Conservation (phyloP, 1,140 invertebrate genomes). For the Stenopsyche tienmushanensis region DNA sequence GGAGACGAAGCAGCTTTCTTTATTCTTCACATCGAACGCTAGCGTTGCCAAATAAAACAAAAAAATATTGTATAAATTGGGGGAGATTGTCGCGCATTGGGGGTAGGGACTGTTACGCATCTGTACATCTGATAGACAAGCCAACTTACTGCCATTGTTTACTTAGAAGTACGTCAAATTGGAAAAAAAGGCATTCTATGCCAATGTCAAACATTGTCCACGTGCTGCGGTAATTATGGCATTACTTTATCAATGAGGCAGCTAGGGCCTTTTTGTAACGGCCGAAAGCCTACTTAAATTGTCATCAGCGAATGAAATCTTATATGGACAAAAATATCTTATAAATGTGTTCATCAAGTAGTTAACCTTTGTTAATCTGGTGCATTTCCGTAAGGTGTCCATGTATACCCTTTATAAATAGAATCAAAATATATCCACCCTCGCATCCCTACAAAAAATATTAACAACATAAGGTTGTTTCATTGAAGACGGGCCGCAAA, state of each 20-base stretch:
- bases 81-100: slow-evolving; percentile 11
- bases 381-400: slow-evolving; percentile 42
- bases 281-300: too few species aligned
- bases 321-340: too few species aligned
- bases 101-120: slow-evolving; percentile 7
- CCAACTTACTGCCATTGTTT: background rate
- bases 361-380: too few species aligned
- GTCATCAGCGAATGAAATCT: too few species aligned
- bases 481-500: slow-evolving; percentile 28
- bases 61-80: slow-evolving; percentile 23
- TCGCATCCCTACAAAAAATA: slow-evolving; percentile 22
- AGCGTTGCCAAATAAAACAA: slow-evolving; percentile 30
- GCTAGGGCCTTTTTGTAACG: too few species aligned
- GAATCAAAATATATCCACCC: background rate
- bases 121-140: slow-evolving; percentile 1
- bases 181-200: background rate
- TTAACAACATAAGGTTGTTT: slow-evolving; percentile 23
- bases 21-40: slow-evolving; percentile 33
- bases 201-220: background rate
- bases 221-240: background rate
- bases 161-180: background rate
- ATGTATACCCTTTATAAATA: slow-evolving; percentile 34
- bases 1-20: slow-evolving; percentile 38
- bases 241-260: too few species aligned
- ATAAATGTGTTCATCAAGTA: too few species aligned